Conservation (phyloP, 1,140 invertebrate species). For the Planococcus citri region DNA sequence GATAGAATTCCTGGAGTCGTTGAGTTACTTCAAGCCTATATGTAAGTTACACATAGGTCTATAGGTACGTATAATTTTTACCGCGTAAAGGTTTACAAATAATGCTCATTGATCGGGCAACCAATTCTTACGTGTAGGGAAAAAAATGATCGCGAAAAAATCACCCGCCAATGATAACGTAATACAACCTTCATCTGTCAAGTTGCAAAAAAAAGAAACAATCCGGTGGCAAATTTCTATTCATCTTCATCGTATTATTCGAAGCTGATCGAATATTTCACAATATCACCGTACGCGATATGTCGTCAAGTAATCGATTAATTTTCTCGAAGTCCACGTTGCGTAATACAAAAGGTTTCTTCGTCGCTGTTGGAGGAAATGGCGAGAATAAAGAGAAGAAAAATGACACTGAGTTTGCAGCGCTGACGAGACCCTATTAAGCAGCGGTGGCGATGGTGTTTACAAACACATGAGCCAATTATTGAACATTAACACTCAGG, state of each 20-base stretch:
- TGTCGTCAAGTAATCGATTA: background rate
- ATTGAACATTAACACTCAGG: slow-evolving; percentile 2
- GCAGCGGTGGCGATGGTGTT: background rate
- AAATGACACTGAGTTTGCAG: no score
- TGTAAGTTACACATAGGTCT: no score
- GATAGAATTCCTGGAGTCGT: no score
- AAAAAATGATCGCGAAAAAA: no score
- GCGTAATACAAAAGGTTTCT: background rate
- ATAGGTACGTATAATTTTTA: no score
- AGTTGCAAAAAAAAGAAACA: background rate
- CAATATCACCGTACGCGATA: background rate
- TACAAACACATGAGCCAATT: background rate
- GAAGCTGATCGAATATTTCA: slow-evolving; percentile 2
- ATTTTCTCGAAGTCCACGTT: background rate
- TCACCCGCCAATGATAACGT: no score
- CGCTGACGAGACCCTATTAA: background rate
- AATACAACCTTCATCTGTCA: background rate
- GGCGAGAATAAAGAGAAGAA: background rate
- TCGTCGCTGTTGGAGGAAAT: slow-evolving; percentile 1
- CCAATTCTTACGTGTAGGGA: no score
- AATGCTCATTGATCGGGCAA: no score
- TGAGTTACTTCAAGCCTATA: no score
- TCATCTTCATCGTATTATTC: slow-evolving; percentile 6
- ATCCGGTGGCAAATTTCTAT: background rate
- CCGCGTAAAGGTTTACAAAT: no score